phyloP scores from a whole-genome alignment of 2,797 vertebrate species.

The Aphelocoma californica region DNA sequence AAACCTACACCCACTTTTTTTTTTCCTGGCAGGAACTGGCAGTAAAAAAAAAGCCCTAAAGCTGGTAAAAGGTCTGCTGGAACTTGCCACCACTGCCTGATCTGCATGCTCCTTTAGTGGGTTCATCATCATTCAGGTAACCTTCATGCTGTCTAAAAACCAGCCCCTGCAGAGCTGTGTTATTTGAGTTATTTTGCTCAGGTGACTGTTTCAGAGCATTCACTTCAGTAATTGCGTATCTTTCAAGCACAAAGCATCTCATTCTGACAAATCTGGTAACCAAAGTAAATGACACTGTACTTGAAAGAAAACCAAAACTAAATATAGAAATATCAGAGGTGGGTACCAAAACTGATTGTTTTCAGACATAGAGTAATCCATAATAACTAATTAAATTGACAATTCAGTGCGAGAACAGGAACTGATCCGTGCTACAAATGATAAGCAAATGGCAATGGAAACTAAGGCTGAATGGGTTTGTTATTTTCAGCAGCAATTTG shows the following conservation, averaged over 20 bases:
- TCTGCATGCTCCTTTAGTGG: not conserved
- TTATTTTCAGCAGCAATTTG: slow-evolving; percentile 26
- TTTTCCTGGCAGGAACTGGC: not conserved
- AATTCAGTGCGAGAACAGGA: not conserved
- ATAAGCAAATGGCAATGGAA: not conserved
- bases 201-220: not conserved
- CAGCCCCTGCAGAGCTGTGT: not conserved
- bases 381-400: not conserved
- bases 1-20: not conserved
- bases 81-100: not conserved
- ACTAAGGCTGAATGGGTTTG: not conserved
- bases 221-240: not conserved
- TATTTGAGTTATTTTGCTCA: not conserved
- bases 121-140: not conserved
- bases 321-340: not conserved
- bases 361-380: not conserved
- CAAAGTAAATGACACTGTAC: not conserved
- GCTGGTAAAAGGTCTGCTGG: not conserved
- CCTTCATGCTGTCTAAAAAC: not conserved
- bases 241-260: not conserved
- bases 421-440: not conserved
- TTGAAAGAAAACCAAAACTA: not conserved
- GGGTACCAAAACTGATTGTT: not conserved
- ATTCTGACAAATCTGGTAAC: not conserved
- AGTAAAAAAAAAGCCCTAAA: not conserved